A percentile compares a stretch with the other conserved stretches of the same genome.
Conservation (phyloP, 1,140 invertebrate genomes). For the Drosophila cardini region DNA sequence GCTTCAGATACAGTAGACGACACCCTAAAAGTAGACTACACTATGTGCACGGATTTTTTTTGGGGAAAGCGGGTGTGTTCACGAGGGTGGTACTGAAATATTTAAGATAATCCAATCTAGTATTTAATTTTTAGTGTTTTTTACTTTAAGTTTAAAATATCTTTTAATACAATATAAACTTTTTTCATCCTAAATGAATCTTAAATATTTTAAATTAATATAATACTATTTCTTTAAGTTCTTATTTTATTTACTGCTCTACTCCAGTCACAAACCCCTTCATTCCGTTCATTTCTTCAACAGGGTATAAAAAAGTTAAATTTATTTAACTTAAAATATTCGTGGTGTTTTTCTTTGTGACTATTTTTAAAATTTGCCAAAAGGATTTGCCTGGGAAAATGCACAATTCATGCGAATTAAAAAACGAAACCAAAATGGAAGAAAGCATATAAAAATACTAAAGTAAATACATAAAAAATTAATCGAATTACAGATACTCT, state of each 20-base stretch:
- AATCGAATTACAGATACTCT: slow-evolving; percentile 10
- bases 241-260: no score
- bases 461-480: background rate
- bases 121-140: no score
- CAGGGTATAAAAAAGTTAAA: slow-evolving; percentile 65
- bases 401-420: slow-evolving; percentile 48
- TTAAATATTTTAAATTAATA: no score
- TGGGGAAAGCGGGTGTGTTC: background rate
- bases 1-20: background rate
- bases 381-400: slow-evolving; percentile 70
- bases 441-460: slow-evolving; percentile 21
- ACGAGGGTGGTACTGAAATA: no score
- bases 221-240: no score
- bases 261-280: background rate
- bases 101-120: no score
- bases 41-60: background rate
- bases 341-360: slow-evolving; percentile 46
- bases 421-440: slow-evolving; percentile 16
- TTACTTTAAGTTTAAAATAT: no score
- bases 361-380: slow-evolving; percentile 68
- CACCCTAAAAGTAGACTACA: slow-evolving; percentile 35
- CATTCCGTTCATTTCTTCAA: background rate
- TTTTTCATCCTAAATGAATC: no score
- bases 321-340: slow-evolving; percentile 70
- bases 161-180: no score